These are phyloP conservation scores for Drosophila pachea DNA, from an alignment of 1,140 invertebrate species.

Conservation along the genomic window DNA sequence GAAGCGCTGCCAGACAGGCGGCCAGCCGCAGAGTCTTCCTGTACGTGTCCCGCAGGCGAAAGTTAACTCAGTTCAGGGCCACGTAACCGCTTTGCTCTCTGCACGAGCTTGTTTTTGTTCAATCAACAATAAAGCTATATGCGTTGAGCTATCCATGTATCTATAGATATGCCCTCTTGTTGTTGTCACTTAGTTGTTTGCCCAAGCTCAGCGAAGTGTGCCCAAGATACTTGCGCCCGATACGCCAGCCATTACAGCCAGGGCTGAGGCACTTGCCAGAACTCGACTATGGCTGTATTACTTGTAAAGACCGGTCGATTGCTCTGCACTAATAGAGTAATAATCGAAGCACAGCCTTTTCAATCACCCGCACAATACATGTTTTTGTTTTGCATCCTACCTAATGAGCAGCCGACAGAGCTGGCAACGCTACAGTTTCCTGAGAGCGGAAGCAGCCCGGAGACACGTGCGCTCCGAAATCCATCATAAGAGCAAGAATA, in stretches of 20 bases:
- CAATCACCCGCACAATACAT: slow-evolving; percentile 25
- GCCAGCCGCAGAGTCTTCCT: slow-evolving; percentile 32
- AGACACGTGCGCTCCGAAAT: slow-evolving; percentile 61
- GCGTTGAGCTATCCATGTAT: slow-evolving; percentile 30
- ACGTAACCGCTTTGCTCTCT: slow-evolving; percentile 41
- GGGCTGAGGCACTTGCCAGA: slow-evolving; percentile 1
- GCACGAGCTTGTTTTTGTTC: slow-evolving; percentile 66
- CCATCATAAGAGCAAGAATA: slow-evolving; percentile 35
- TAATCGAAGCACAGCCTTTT: slow-evolving; percentile 46
- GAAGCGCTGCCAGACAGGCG: slow-evolving; percentile 46
- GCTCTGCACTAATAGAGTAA: slow-evolving; percentile 62
- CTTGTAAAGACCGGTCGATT: slow-evolving; percentile 50
- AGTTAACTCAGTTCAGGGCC: slow-evolving; percentile 35
- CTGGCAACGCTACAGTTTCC: slow-evolving; percentile 38
- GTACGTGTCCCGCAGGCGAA: slow-evolving; percentile 38
- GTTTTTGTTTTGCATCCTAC: slow-evolving; percentile 25
- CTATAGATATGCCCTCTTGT: slow-evolving; percentile 10
- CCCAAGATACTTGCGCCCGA: slow-evolving; percentile 67
- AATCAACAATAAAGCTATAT: slow-evolving; percentile 70
- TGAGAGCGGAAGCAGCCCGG: slow-evolving; percentile 52
- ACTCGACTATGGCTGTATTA: slow-evolving; percentile 56
- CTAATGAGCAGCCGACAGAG: slow-evolving; percentile 54
- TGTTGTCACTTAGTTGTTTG: slow-evolving; percentile 55
- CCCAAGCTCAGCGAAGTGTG: slow-evolving; percentile 72
- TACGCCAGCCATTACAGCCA: slow-evolving; percentile 59